A percentile compares a stretch with the other conserved stretches of the same genome.
Conservation (phyloP, 2,888 invertebrate genomes). For the Nomada fucata region DNA sequence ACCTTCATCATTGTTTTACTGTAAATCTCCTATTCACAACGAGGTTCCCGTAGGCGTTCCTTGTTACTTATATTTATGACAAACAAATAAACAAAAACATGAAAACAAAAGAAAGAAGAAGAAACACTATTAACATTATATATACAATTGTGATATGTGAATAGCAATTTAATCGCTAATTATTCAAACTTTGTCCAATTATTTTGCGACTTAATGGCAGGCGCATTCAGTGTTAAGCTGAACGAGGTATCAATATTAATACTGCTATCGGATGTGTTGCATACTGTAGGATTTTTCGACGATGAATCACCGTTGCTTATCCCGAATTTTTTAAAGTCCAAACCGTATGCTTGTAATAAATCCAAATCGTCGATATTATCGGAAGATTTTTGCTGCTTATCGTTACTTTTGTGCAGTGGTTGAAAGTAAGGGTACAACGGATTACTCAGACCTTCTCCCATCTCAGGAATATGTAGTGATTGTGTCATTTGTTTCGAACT, state of each 20-base stretch:
- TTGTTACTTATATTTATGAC: slow-evolving; percentile 38
- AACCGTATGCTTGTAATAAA: slow-evolving; percentile 90
- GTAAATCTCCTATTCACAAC: slow-evolving; percentile 21
- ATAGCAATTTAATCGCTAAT: slow-evolving; percentile 52
- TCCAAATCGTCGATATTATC: slow-evolving; percentile 86
- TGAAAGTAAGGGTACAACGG: slow-evolving; percentile 85
- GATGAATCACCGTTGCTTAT: slow-evolving; percentile 79
- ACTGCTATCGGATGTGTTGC: slow-evolving; percentile 73
- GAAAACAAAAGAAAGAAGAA: slow-evolving; percentile 2
- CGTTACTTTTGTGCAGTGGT: slow-evolving; percentile 79
- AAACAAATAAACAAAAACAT: slow-evolving; percentile 41
- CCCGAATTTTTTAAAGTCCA: slow-evolving; percentile 88
- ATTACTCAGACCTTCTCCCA: slow-evolving; percentile 83
- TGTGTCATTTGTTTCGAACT: slow-evolving; percentile 83
- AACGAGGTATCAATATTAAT: slow-evolving; percentile 81
- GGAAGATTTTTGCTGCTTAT: slow-evolving; percentile 60
- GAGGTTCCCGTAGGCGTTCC: slow-evolving; percentile 22
- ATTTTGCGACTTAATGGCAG: slow-evolving; percentile 85
- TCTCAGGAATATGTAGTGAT: slow-evolving; percentile 79
- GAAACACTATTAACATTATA: slow-evolving; percentile 57
- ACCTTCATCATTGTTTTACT: slow-evolving; percentile 5
- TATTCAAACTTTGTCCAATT: slow-evolving; percentile 88
- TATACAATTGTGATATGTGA: slow-evolving; percentile 70
- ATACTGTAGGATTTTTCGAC: slow-evolving; percentile 66
- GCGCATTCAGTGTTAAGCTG: slow-evolving; percentile 77